Evolutionary conservation across 2,888 invertebrate genomes (phyloP).

Genomic region (Hesperia comma): DNA sequence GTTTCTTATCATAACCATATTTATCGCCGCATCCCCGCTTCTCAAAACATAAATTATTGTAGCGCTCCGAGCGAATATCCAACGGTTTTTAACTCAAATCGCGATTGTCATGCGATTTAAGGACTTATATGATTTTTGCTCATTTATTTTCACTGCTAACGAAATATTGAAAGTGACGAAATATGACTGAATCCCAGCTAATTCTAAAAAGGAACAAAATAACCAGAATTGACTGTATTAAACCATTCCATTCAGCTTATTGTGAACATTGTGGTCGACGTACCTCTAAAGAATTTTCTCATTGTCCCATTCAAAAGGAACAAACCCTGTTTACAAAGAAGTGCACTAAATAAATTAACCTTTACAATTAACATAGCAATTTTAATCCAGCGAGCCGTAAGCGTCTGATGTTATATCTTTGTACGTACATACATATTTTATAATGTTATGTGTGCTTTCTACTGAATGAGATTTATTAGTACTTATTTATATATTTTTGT

Average conservation of each 20-base stretch:
- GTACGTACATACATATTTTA: no score
- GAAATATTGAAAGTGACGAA: conserved; percentile 6
- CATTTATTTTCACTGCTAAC: background rate
- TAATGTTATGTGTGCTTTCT: no score
- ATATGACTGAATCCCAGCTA: background rate
- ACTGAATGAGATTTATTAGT: no score
- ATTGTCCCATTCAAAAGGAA: background rate
- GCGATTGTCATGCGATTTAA: background rate
- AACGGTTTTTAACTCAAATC: background rate
- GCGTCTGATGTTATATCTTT: no score
- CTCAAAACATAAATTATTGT: conserved; percentile 28
- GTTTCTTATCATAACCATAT: conserved; percentile 35
- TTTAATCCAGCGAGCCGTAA: no score
- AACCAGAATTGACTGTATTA: no score
- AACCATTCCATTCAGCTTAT: no score
- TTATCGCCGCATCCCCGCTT: conserved; percentile 15
- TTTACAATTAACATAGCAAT: no score
- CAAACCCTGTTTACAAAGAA: background rate
- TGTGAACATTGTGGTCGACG: background rate
- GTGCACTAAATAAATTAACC: no score
- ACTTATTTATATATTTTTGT: no score
- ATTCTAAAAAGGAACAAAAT: no score
- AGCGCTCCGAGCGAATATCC: background rate
- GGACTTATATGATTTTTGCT: background rate
- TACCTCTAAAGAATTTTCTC: background rate